Percentiles rank a stretch among this genome's conserved stretches.
Evolutionary conservation across 2,797 vertebrate genomes (phyloP).

Genomic region (Cryptoprocta ferox): DNA sequence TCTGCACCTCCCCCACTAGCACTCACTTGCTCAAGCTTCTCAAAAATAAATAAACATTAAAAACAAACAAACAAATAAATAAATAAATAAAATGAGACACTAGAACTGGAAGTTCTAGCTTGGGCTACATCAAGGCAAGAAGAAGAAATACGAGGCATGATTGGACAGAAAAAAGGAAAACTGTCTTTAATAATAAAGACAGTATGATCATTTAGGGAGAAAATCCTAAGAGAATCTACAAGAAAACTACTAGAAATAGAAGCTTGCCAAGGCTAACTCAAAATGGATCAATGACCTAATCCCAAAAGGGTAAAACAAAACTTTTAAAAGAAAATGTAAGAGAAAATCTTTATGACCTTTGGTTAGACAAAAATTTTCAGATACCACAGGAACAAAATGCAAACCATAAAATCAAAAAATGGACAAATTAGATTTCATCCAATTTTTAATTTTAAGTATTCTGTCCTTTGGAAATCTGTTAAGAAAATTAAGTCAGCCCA

Average conservation of each 20-base stretch:
- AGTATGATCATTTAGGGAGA: not conserved
- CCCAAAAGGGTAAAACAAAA: slow-evolving; percentile 5
- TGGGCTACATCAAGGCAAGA: not conserved
- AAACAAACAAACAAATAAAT: not conserved
- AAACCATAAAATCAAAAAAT: not conserved
- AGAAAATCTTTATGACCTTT: not conserved
- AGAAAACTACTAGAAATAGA: not conserved
- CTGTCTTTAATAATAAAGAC: not conserved
- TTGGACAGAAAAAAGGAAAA: not conserved
- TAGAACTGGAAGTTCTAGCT: not conserved
- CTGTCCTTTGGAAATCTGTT: not conserved
- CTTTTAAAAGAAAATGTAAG: not conserved
- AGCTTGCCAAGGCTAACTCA: not conserved
- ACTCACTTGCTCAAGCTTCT: no score
- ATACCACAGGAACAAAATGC: not conserved
- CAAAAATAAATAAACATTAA: not conserved
- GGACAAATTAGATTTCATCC: not conserved
- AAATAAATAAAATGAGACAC: not conserved
- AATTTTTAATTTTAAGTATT: not conserved
- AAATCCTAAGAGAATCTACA: not conserved
- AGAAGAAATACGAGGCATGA: not conserved
- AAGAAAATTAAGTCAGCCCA: slow-evolving; percentile 18
- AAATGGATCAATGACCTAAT: not conserved
- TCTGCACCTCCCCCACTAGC: no score
- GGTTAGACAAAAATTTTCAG: not conserved